Evolutionary conservation across 2,113 vertebrate species (phyloP), one percentile per base, ranked within the genome.

Genomic region (Cairina moschata): DNA sequence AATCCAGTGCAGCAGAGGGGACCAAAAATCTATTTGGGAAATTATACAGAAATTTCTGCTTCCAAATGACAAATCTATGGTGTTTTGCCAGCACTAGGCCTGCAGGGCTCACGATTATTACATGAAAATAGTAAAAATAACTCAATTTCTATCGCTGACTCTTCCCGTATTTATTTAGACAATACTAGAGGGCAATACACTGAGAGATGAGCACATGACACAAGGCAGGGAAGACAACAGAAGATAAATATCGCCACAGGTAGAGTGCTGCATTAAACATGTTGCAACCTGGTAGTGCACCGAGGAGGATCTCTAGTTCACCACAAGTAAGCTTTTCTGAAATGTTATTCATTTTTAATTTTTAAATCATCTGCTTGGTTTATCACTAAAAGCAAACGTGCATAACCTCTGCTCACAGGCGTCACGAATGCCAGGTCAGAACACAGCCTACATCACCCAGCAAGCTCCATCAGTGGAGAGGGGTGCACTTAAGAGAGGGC

Each of bases 1-100:
- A 97, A 97, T 97, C 95, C 87, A 91, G 92, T 91, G 91, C 91
- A 97, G 93, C 97, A 97, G 88, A 98, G 91, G 95, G 48, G 95
- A 97, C 93, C 91, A 91, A 93, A 88, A 86, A 92, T 97, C 85
- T 96, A 36, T 91, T 93, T 96, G 74, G 87, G 83, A 96, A 93
- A 94, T 88, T 91, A 95, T 46, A 83, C 71, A 91, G 62, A 95
- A 92, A 91, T 89, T 86, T 80, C 55, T 86, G 80, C 56, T 89
- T 93, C 93, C 72, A 95, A 80, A 94, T 93, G 93, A 96, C 62
- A 93, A 94, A 95, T 90, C 74, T 94, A 34, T 65, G 83, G 74
- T 94, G 86, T 92, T 96, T 96, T 93, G 88, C 91, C 95, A 96
- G 74, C 36, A 69, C 63, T 83, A 81, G 55, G 69, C 88, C 93